Percentiles rank a stretch among this genome's conserved stretches.
Evolutionary conservation across 2,888 invertebrate genomes (phyloP).

Genomic region (Mythimna loreyi): DNA sequence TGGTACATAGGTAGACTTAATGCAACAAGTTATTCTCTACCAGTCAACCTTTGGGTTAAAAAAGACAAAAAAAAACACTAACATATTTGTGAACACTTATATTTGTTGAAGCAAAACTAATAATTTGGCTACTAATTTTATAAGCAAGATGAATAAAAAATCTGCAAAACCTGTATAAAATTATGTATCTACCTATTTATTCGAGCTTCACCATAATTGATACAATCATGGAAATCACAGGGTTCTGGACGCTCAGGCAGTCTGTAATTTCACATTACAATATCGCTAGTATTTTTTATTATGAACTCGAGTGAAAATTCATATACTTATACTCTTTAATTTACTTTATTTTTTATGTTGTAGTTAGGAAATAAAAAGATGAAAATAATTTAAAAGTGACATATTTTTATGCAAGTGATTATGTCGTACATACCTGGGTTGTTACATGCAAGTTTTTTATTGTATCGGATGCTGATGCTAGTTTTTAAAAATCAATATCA

Average conservation of each 20-base stretch:
- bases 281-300: background rate
- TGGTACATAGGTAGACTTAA: background rate
- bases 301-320: background rate
- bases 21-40: no score
- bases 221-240: background rate
- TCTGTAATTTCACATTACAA: background rate
- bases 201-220: background rate
- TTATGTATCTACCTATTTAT: no score
- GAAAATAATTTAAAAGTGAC: no score
- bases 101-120: background rate
- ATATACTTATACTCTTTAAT: constrained; percentile 2
- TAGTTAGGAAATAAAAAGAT: background rate
- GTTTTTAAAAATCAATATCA: no score
- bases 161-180: background rate
- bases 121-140: background rate
- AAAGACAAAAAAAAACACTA: background rate
- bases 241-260: background rate
- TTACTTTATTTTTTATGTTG: constrained; percentile 6
- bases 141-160: background rate
- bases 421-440: no score
- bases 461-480: no score
- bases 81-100: background rate
- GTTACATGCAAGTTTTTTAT: no score
- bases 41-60: background rate
- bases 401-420: no score